A percentile compares a stretch with the other conserved stretches of the same genome.
phyloP scores from a whole-genome alignment of 2,797 vertebrate genomes.

The Toxotes lorentzi region DNA sequence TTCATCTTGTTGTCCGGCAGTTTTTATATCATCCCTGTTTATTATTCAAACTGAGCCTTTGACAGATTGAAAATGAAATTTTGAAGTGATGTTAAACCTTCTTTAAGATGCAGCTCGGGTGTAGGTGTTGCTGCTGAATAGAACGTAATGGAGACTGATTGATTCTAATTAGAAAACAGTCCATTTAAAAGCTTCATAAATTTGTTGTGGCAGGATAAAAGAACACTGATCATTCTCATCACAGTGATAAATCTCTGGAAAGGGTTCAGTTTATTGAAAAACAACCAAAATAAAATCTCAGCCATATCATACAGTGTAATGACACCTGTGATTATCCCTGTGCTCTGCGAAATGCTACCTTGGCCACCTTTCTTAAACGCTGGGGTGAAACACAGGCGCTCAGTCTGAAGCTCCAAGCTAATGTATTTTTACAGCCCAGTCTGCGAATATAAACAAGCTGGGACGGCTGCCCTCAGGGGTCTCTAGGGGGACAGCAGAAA shows the following conservation, averaged over 20 bases:
- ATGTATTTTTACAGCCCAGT: constrained; percentile 13
- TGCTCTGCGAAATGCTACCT: constrained; percentile 22
- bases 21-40: neutral
- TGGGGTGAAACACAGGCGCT: neutral
- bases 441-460: constrained; percentile 10
- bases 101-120: neutral
- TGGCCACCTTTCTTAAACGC: neutral
- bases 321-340: constrained; percentile 35
- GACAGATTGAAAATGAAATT: neutral
- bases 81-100: neutral
- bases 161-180: neutral
- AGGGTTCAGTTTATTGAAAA: constrained; percentile 19
- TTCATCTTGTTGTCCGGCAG: neutral
- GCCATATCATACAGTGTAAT: constrained; percentile 1
- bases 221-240: neutral
- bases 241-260: neutral
- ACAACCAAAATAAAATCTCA: constrained; percentile 6
- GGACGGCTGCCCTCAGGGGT: neutral
- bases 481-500: neutral
- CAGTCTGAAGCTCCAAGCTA: neutral
- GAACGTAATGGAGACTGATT: neutral
- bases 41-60: neutral
- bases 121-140: neutral
- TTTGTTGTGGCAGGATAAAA: neutral
- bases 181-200: constrained; percentile 1